Conservation (phyloP, 2,888 invertebrate genomes). For the Nemotelus nigrinus region DNA sequence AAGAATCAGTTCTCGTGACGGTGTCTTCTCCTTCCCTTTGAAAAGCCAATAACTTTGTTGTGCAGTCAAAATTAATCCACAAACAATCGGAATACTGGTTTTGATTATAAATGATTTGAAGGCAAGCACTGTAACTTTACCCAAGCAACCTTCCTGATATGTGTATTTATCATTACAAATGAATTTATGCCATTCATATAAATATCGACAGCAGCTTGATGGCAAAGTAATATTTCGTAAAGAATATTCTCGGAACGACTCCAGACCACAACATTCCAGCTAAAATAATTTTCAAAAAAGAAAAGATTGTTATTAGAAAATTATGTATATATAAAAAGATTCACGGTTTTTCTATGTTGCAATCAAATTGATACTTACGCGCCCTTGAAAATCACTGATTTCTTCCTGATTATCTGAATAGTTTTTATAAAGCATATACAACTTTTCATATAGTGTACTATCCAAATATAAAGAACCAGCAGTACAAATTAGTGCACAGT, state of each 20-base stretch:
- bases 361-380: background rate
- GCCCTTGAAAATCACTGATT: background rate
- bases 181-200: background rate
- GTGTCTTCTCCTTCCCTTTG: no score
- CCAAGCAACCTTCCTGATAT: background rate
- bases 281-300: background rate
- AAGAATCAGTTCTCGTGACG: no score
- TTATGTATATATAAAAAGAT: no score
- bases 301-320: no score
- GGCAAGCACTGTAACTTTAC: background rate
- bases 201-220: background rate
- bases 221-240: background rate
- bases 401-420: background rate
- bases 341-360: no score
- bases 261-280: slow-evolving; percentile 2
- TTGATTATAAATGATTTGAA: background rate
- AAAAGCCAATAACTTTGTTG: no score
- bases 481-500: no score
- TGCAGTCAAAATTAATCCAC: no score
- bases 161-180: background rate
- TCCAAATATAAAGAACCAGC: no score
- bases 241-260: background rate
- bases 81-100: background rate
- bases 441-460: background rate
- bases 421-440: background rate